phyloP scores from a whole-genome alignment of 2,797 vertebrate species.

The Erpetoichthys calabaricus region DNA sequence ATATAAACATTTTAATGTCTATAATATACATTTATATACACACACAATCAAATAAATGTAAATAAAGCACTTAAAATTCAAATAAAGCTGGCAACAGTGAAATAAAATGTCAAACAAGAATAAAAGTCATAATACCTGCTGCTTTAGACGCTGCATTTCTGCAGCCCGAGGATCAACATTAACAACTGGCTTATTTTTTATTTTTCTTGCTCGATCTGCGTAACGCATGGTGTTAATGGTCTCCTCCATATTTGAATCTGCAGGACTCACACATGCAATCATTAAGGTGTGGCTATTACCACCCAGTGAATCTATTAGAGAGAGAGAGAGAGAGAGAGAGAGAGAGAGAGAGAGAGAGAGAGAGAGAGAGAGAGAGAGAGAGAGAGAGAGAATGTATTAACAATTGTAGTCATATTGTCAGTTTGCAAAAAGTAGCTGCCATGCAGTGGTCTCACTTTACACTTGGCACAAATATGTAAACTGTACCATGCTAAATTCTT shows the following conservation, averaged over 20 bases:
- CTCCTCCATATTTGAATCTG: constrained; percentile 91
- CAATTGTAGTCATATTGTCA: not conserved
- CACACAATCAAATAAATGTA: not conserved
- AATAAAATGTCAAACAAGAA: not conserved
- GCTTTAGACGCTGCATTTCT: constrained; percentile 67
- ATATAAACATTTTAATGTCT: too few species aligned
- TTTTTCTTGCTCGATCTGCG: constrained; percentile 87
- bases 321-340: constrained; percentile 7
- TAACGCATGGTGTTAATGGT: constrained; percentile 89
- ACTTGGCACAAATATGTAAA: too few species aligned
- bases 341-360: constrained; percentile 7
- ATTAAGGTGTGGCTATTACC: constrained; percentile 93
- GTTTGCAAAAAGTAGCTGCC: not conserved
- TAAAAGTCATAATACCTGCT: constrained; percentile 57
- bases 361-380: constrained; percentile 9
- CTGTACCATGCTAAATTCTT: too few species aligned
- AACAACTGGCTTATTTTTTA: constrained; percentile 88
- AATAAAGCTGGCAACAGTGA: not conserved
- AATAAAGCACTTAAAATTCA: not conserved
- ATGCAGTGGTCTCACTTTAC: too few species aligned
- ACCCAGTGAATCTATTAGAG: constrained; percentile 71
- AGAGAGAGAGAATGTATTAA: rapidly evolving
- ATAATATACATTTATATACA: too few species aligned
- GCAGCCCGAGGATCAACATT: constrained; percentile 76
- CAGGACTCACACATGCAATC: constrained; percentile 90